phyloP scores from a whole-genome alignment of 2,797 vertebrate genomes.

The Chelon auratus region DNA sequence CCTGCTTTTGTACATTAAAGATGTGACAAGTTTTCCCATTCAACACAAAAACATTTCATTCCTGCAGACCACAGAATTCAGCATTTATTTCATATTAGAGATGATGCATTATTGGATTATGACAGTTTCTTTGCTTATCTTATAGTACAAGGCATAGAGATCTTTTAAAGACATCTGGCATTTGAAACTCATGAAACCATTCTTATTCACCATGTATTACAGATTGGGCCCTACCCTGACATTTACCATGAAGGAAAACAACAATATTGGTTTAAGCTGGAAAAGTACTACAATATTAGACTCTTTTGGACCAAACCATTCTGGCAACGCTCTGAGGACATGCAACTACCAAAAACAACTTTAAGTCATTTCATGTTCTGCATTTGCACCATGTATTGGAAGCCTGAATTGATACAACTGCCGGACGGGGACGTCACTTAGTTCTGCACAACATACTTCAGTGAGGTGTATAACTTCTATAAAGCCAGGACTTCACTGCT shows the following conservation, averaged over 20 bases:
- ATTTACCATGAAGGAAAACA: slow-evolving; percentile 13
- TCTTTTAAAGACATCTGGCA: slow-evolving; percentile 16
- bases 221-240: slow-evolving; percentile 4
- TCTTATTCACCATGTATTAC: slow-evolving; percentile 10
- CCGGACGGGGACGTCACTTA: no score
- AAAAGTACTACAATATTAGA: not conserved
- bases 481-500: no score
- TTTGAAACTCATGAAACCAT: slow-evolving; percentile 21
- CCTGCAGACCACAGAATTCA: slow-evolving; percentile 31
- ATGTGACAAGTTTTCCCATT: not conserved
- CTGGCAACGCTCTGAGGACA: not conserved
- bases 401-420: no score
- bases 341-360: no score
- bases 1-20: slow-evolving; percentile 3
- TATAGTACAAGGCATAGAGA: slow-evolving; percentile 18
- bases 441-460: no score
- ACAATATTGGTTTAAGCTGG: not conserved
- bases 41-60: not conserved
- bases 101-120: slow-evolving; percentile 45
- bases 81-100: slow-evolving; percentile 59
- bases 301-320: no score
- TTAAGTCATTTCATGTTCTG: no score
- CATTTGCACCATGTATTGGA: no score
- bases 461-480: no score
- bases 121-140: slow-evolving; percentile 29